Conservation (phyloP, 2,888 invertebrate species). For the Oscheius sp. region DNA sequence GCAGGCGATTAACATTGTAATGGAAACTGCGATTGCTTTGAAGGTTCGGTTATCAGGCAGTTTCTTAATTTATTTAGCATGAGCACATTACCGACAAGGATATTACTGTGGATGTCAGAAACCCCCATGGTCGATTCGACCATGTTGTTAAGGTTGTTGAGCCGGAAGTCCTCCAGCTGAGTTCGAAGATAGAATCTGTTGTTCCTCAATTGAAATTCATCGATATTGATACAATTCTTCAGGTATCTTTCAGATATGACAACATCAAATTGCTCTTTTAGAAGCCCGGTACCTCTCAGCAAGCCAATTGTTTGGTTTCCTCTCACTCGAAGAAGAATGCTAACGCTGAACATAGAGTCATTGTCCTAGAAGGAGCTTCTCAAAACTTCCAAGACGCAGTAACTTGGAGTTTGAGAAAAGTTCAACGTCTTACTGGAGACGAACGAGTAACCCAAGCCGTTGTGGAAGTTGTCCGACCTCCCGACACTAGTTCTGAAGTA, state of each 20-base stretch:
- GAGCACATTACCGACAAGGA: slow-evolving; percentile 52
- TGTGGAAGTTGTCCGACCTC: slow-evolving; percentile 48
- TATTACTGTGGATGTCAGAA: slow-evolving; percentile 53
- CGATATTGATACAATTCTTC: slow-evolving; percentile 58
- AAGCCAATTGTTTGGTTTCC: slow-evolving; percentile 28
- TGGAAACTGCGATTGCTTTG: slow-evolving; percentile 50
- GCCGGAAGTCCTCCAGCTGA: slow-evolving; percentile 36
- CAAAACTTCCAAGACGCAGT: slow-evolving; percentile 60
- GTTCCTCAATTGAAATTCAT: slow-evolving; percentile 44
- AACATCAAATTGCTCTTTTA: background rate
- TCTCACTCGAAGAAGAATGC: slow-evolving; percentile 41
- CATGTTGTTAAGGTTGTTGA: slow-evolving; percentile 58
- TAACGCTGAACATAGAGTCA: slow-evolving; percentile 57
- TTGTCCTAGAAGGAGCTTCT: slow-evolving; percentile 56
- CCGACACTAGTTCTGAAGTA: slow-evolving; percentile 41
- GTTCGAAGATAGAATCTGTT: background rate
- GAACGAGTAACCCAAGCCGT: slow-evolving; percentile 41
- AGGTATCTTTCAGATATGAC: background rate
- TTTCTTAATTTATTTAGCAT: slow-evolving; percentile 32
- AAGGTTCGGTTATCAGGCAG: slow-evolving; percentile 33
- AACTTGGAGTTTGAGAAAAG: slow-evolving; percentile 61
- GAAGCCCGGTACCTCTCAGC: slow-evolving; percentile 49
- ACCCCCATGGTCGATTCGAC: slow-evolving; percentile 49
- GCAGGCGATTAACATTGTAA: slow-evolving; percentile 48
- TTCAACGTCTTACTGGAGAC: slow-evolving; percentile 43